Conservation (phyloP, 2,113 vertebrate genomes). For the Hassar affinis region DNA sequence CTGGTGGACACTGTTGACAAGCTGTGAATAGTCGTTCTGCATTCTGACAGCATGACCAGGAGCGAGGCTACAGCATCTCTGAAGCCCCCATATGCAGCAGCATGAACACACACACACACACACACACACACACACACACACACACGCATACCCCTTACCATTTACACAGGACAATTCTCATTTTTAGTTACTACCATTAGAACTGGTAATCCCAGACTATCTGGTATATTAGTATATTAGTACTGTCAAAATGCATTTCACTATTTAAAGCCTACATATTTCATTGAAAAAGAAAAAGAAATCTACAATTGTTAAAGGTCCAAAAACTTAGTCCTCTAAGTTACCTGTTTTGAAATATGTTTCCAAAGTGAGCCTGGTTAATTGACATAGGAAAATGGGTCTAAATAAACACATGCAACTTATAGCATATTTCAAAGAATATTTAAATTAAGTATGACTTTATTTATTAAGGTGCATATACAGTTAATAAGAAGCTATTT, state of each 20-base stretch:
- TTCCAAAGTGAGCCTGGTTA: background rate
- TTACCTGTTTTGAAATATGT: background rate
- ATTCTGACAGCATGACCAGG: constrained; percentile 73
- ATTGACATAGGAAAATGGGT: background rate
- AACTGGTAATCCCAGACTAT: background rate
- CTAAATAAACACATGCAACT: background rate
- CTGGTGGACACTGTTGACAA: constrained; percentile 75
- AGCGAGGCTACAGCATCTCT: constrained; percentile 68
- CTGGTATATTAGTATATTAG: background rate
- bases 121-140: constrained; percentile 23
- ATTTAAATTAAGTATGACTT: too few relatives aligned
- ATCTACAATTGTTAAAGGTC: background rate
- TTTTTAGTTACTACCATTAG: background rate
- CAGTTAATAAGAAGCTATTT: background rate
- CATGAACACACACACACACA: constrained; percentile 48
- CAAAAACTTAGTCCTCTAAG: background rate
- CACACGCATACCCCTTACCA: background rate
- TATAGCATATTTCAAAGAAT: too few relatives aligned
- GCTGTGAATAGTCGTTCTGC: constrained; percentile 70
- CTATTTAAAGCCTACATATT: background rate
- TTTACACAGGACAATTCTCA: background rate
- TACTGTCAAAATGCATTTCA: background rate
- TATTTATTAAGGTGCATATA: too few relatives aligned
- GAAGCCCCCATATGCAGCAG: constrained; percentile 71
- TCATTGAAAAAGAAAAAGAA: background rate